Conservation (phyloP, 2,888 invertebrate species). For the Acrobasis suavella region DNA sequence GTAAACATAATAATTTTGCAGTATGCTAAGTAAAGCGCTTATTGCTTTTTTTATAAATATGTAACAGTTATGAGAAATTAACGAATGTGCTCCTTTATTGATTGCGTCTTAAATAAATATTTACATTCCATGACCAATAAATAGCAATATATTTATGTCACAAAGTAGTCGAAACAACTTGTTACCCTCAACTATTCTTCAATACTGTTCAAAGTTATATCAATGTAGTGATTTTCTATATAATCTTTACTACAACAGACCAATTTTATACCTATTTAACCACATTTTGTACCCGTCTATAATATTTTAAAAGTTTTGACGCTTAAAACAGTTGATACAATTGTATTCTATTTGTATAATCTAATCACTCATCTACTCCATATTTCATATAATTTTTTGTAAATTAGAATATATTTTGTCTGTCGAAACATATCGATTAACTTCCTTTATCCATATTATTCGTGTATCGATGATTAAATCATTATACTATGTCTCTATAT, state of each 20-base stretch:
- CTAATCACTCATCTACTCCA: not conserved
- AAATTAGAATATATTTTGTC: not conserved
- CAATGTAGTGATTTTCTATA: constrained; percentile 35
- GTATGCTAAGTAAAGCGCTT: not conserved
- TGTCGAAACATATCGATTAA: constrained; percentile 15
- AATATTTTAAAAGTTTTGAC: not conserved
- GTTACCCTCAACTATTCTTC: constrained; percentile 17
- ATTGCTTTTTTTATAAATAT: not conserved
- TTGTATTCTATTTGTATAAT: not conserved
- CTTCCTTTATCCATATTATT: constrained; percentile 8
- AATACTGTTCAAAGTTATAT: constrained; percentile 24
- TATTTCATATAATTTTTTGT: not conserved
- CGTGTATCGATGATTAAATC: constrained; percentile 9
- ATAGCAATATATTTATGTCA: constrained; percentile 10
- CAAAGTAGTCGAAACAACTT: not conserved
- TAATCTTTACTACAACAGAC: constrained; percentile 40
- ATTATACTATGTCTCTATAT: constrained; percentile 12
- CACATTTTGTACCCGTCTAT: constrained; percentile 19
- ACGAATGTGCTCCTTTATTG: not conserved
- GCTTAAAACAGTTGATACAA: not conserved
- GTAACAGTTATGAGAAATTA: not conserved
- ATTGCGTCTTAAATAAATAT: not conserved
- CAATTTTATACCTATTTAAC: constrained; percentile 45
- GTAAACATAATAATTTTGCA: not conserved
- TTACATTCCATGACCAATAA: constrained; percentile 27